A percentile compares a stretch with the other conserved stretches of the same genome.
Evolutionary conservation across 2,797 vertebrate species (phyloP).

Genomic region (Huso huso): DNA sequence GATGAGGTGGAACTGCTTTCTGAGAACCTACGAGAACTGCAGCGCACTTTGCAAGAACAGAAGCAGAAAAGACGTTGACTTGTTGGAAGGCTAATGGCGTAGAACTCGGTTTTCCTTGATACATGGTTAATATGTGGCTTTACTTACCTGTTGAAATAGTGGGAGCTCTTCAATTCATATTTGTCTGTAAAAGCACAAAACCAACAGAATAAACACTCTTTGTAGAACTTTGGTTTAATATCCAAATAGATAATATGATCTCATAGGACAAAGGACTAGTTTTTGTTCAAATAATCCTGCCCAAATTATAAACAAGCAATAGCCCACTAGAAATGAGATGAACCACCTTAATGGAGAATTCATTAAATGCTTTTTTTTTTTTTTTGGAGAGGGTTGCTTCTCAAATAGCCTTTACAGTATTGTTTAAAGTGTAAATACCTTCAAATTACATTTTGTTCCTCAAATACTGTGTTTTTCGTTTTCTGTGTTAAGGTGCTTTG

Average conservation of each 20-base stretch:
- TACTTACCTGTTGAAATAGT: not conserved
- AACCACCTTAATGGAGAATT: no score
- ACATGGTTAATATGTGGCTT: not conserved
- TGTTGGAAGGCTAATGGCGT: not conserved
- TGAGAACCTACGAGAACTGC: slow-evolving; percentile 83
- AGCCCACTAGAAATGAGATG: no score
- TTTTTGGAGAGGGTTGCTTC: no score
- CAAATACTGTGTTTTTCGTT: no score
- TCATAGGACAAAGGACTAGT: no score
- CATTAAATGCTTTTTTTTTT: no score
- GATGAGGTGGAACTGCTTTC: slow-evolving; percentile 92
- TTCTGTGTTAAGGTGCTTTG: no score
- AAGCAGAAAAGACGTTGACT: slow-evolving; percentile 65
- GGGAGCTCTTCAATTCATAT: not conserved
- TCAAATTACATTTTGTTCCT: no score
- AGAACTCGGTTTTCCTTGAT: not conserved
- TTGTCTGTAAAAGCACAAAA: slow-evolving; percentile 3
- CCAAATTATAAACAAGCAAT: no score
- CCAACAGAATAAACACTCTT: not conserved
- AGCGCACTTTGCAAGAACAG: slow-evolving; percentile 79
- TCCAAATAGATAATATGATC: slow-evolving; percentile 7
- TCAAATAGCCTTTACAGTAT: no score
- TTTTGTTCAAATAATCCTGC: no score
- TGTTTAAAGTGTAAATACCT: no score
- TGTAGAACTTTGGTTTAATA: not conserved